phyloP scores from a whole-genome alignment of 2,113 vertebrate species.

The Hipposideros armiger region DNA sequence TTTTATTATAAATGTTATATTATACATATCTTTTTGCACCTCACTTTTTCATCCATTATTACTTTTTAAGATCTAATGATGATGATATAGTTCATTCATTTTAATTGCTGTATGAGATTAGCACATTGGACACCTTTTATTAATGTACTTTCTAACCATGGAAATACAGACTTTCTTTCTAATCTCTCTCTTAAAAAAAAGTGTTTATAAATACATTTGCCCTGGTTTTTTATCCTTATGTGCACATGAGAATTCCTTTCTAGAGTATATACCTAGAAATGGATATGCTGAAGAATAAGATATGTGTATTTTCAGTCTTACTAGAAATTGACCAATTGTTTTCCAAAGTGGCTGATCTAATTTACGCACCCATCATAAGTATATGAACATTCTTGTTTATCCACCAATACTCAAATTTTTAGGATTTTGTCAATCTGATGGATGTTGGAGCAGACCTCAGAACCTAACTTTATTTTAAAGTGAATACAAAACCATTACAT shows the following conservation, averaged over 20 bases:
- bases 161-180: not conserved
- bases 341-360: not conserved
- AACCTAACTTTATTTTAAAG: conserved; percentile 31
- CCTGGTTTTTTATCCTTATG: not conserved
- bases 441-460: not conserved
- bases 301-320: not conserved
- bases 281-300: not conserved
- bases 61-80: conserved; percentile 14
- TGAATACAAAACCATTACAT: not conserved
- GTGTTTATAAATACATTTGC: not conserved
- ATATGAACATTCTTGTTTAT: not conserved
- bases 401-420: conserved; percentile 7
- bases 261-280: not conserved
- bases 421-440: not conserved
- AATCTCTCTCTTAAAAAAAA: not conserved
- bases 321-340: not conserved
- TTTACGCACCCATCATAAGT: not conserved
- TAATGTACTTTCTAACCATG: not conserved
- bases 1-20: not conserved
- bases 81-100: not conserved
- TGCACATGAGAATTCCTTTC: not conserved
- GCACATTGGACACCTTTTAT: not conserved
- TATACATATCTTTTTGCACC: not conserved
- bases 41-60: conserved; percentile 15
- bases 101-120: not conserved